phyloP scores from a whole-genome alignment of 1,140 invertebrate genomes.

The Musca domestica region DNA sequence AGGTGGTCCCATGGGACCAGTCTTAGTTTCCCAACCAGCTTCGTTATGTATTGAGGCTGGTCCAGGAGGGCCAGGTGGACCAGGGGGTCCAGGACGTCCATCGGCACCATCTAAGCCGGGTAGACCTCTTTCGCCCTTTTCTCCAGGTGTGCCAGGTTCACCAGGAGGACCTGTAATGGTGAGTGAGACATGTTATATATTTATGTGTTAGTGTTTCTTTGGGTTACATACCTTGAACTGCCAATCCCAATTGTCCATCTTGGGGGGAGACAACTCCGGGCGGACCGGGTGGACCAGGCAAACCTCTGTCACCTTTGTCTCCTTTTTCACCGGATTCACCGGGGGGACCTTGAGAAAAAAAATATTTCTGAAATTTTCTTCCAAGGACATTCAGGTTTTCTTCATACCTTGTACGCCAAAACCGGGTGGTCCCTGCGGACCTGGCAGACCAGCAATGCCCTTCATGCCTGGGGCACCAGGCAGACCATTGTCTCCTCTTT shows the following conservation, averaged over 20 bases:
- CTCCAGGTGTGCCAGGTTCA: background rate
- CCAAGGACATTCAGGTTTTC: no score
- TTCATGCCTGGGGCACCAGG: slow-evolving; percentile 34
- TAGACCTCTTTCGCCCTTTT: slow-evolving; percentile 25
- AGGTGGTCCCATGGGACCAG: background rate
- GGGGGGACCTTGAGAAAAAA: no score
- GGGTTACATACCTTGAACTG: no score
- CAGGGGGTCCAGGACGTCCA: slow-evolving; percentile 35
- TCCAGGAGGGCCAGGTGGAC: slow-evolving; percentile 37
- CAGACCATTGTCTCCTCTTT: slow-evolving; percentile 35
- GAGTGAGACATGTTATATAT: background rate
- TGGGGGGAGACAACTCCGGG: no score
- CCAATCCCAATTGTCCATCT: no score
- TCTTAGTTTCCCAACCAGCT: background rate
- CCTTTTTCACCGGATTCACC: no score
- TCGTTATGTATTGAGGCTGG: background rate
- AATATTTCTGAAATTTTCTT: no score
- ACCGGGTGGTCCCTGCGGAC: slow-evolving; percentile 61
- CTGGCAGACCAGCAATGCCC: slow-evolving; percentile 26
- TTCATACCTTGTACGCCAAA: background rate
- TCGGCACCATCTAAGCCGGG: slow-evolving; percentile 27
- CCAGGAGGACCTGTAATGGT: background rate
- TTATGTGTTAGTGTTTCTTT: no score
- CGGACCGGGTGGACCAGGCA: no score
- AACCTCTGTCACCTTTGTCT: no score